Evolutionary conservation across 2,888 invertebrate genomes (phyloP).

Genomic region (Halocaridina rubra): DNA sequence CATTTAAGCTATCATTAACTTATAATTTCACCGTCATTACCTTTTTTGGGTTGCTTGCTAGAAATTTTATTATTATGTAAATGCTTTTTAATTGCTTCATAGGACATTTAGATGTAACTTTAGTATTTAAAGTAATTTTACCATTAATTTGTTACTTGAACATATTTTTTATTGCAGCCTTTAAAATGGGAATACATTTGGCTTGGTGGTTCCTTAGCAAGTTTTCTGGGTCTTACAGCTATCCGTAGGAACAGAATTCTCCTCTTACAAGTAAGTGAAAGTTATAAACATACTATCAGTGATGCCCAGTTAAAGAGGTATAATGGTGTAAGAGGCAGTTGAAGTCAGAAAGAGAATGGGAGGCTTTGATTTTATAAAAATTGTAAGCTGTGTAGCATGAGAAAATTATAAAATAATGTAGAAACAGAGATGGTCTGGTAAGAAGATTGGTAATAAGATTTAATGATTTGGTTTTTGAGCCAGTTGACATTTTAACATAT

Average conservation of each 20-base stretch:
- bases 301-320: too few relatives aligned
- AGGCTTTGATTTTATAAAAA: too few relatives aligned
- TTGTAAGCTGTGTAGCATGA: too few relatives aligned
- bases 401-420: too few relatives aligned
- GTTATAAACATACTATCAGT: constrained; percentile 47
- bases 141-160: too few relatives aligned
- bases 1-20: neutral
- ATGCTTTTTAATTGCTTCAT: neutral
- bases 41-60: neutral
- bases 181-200: constrained; percentile 95
- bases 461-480: too few relatives aligned
- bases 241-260: constrained; percentile 74
- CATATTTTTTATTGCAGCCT: constrained; percentile 73
- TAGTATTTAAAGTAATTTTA: too few relatives aligned
- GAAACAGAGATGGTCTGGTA: too few relatives aligned
- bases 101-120: neutral
- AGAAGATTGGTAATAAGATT: too few relatives aligned
- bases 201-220: constrained; percentile 84
- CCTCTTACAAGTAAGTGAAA: constrained; percentile 54
- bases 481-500: too few relatives aligned
- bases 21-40: neutral
- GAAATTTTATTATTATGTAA: neutral
- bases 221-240: constrained; percentile 87
- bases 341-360: too few relatives aligned
- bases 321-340: too few relatives aligned